Evolutionary conservation across 1,140 invertebrate genomes (phyloP), one percentile per base, ranked within the genome.

Genomic region (Plodia interpunctella): DNA sequence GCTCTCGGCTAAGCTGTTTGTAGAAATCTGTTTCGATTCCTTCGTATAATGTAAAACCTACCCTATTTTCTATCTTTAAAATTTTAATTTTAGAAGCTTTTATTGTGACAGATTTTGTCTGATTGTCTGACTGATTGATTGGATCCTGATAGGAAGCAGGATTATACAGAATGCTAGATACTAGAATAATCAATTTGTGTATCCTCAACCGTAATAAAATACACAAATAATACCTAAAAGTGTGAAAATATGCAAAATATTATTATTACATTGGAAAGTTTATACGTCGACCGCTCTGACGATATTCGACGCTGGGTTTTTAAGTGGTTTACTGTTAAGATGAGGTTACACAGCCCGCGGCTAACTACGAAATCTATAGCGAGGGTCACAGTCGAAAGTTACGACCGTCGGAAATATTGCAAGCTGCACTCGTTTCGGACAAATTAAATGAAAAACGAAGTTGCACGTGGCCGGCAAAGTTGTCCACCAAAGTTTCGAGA

Each of bases 371-470:
- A 86, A 87, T 87, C 85, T 84, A 87, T 85, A 82, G 82, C 82
- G 61, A 85, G 78, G 73, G 63, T 74, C 60, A 65, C 60, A 76
- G 63, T 72, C 62, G 72, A 78, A 80, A 84, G 76, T 82, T 84
- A 71, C 63, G 61, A 78, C 74, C 76, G 76, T 76, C 76, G 80
- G 80, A 86, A 88, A 87, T 86, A 87, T 87, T 82, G 81, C 87
- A 87, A 86, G 78, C 79, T 75, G 78, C 67, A 82, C 78, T 87
- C 79, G 79, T 86, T 88, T 78, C 76, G 76, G 76, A 70, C 73
- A 83, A 87, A 86, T 87, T 86, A 88, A 88, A 88, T 87, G 83
- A 81, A 83, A 86, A 87, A 80, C 77, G 75, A 86, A 88, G 82
- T 88, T 85, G 75, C 68, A 76, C 74, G 70, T 75, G 73, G 71